Evolutionary conservation across 2,888 invertebrate species (phyloP), one percentile per base, ranked within the genome.

Genomic region (Spisula solida): DNA sequence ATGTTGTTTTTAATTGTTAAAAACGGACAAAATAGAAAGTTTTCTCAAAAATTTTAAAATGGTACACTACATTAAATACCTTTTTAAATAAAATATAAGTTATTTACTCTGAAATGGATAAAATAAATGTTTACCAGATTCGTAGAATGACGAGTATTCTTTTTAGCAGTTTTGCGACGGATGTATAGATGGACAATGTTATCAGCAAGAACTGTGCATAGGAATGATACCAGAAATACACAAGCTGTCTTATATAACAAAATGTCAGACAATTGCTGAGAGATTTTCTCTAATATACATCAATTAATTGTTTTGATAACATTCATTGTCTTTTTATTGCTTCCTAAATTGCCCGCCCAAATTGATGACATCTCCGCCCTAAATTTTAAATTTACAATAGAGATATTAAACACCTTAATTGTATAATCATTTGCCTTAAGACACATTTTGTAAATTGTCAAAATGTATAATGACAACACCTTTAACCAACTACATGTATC

Each of bases 361-460:
- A 4, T 31, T 75, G 29, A 75, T 75, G 75, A 75, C 75, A 75
- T 75, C 75, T 34, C 75, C 75, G 18, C 75, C 75, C 75, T 25
- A 16, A 16, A 16, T 34, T 16, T 16, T 34, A 5, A 12, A 75
- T 25, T 34, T 75, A 60, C 60, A 75, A 34, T 31, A 14, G 16
- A 31, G 18, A 75, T 75, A 25, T 34, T 31, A 34, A 12, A 31
- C 31, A 31, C 75, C 75, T 34, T 34, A 75, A 41, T 75, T 34
- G 75, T 34, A 2, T 25, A 66, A 0, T 6, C n/a, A 14, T 2
- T 41, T 16, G 75, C 75, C 75, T 18, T 6, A 8, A 75, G 75
- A 75, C 75, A 75, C 12, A 75, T 6, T 34, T 75, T 75, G 75
- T 75, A 31, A 34, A 75, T 34, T 75, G 75, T 75, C 75, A 75